Conservation (phyloP, 2,888 invertebrate genomes). For the Pyrgus malvae region DNA sequence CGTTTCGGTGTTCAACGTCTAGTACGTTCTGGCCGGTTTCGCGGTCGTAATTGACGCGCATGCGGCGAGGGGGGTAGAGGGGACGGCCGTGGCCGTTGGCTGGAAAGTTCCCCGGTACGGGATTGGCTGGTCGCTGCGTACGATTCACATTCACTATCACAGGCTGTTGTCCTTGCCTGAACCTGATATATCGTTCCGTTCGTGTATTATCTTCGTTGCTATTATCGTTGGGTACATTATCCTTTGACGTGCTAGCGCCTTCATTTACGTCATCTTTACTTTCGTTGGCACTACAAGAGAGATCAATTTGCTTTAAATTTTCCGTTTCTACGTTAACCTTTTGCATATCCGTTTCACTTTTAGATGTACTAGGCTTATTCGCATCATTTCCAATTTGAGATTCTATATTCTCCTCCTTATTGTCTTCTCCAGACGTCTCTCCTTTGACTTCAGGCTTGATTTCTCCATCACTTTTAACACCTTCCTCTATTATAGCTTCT, state of each 20-base stretch:
- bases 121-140: no score
- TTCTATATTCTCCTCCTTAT: no score
- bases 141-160: slow-evolving; percentile 32
- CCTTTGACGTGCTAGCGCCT: slow-evolving; percentile 31
- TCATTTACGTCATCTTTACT: slow-evolving; percentile 26
- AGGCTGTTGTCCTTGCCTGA: slow-evolving; percentile 39
- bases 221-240: neutral
- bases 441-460: no score
- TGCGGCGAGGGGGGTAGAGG: neutral
- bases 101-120: no score
- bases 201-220: neutral
- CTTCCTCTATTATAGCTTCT: no score
- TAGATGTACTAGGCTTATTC: neutral
- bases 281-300: neutral
- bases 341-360: neutral
- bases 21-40: neutral
- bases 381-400: no score
- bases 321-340: neutral
- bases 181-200: slow-evolving; percentile 31
- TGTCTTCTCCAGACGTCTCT: no score
- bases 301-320: neutral
- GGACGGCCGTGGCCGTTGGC: neutral
- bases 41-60: neutral
- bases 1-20: slow-evolving; percentile 6
- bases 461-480: no score